Evolutionary conservation across 2,113 vertebrate genomes (phyloP).

Genomic region (Thomomys bottae): DNA sequence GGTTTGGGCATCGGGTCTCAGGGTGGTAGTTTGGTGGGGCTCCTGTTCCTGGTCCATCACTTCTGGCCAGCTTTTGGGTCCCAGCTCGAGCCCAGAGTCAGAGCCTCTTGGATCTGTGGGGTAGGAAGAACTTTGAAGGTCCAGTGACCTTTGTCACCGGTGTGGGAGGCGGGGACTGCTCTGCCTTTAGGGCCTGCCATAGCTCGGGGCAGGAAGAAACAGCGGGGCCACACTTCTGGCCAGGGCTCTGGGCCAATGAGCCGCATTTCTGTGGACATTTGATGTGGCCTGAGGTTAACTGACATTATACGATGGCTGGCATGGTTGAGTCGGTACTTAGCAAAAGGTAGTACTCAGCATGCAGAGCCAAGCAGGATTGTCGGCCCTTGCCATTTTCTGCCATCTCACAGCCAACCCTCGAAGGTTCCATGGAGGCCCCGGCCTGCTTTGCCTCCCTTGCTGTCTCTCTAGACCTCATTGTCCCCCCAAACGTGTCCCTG

Average conservation of each 20-base stretch:
- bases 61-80: neutral
- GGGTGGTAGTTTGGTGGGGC: neutral
- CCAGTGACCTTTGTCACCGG: neutral
- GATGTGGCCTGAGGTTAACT: accelerated
- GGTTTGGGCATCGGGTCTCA: slow-evolving; percentile 76
- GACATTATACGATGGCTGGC: neutral
- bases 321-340: neutral
- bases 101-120: neutral
- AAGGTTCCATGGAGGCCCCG: accelerated
- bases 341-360: neutral
- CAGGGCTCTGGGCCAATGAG: neutral
- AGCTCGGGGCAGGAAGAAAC: neutral
- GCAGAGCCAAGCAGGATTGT: neutral
- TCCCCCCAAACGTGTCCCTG: neutral
- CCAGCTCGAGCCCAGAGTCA: neutral
- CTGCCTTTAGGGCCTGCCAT: neutral
- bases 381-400: too few relatives aligned
- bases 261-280: neutral
- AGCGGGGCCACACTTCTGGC: neutral
- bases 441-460: neutral
- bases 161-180: neutral
- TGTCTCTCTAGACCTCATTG: neutral
- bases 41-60: neutral
- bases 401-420: neutral
- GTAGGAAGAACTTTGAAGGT: neutral